phyloP scores from a whole-genome alignment of 2,797 vertebrate genomes.

The Rhinella marina region DNA sequence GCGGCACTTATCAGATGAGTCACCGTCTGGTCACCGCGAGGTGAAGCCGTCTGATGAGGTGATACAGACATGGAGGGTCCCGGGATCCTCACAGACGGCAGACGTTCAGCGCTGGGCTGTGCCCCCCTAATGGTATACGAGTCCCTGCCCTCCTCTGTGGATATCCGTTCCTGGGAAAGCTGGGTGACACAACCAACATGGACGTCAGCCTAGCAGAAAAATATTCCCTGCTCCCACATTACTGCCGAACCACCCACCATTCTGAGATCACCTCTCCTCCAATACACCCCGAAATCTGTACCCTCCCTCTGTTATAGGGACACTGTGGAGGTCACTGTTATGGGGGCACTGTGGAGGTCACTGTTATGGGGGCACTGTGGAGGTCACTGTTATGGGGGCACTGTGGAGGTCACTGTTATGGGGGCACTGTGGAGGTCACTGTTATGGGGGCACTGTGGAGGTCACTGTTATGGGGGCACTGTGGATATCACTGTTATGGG shows the following conservation, averaged over 20 bases:
- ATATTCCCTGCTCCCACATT: no score
- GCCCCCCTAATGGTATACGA: background rate
- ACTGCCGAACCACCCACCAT: no score
- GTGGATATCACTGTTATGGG: background rate
- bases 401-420: background rate
- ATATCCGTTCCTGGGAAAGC: no score
- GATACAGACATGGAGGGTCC: background rate
- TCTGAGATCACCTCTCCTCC: no score
- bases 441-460: background rate
- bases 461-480: background rate
- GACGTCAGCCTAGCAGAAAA: no score
- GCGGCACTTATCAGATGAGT: slow-evolving; percentile 3
- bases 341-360: background rate
- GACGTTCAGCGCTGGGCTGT: background rate
- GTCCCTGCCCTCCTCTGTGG: no score
- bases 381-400: background rate
- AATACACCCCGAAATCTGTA: no score
- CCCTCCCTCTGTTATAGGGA: no score
- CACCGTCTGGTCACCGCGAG: slow-evolving; percentile 6
- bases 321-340: background rate
- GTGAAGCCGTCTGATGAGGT: slow-evolving; percentile 11
- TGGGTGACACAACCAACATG: no score
- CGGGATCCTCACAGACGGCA: background rate
- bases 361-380: background rate
- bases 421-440: background rate